Percentiles rank a stretch among this genome's conserved stretches.
phyloP scores from a whole-genome alignment of 2,888 invertebrate genomes.

The Litoditis marina region DNA sequence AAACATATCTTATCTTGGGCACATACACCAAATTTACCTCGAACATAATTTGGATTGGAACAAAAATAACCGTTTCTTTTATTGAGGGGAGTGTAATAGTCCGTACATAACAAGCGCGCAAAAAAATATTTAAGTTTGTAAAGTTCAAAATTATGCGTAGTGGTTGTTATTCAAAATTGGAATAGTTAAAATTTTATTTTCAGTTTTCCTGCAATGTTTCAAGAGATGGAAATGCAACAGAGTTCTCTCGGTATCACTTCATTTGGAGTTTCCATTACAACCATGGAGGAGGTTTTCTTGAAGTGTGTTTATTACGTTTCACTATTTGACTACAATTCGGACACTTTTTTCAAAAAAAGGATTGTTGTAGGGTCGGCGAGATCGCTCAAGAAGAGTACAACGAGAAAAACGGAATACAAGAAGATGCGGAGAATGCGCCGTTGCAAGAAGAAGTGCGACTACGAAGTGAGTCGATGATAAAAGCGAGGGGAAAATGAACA shows the following conservation, averaged over 20 bases:
- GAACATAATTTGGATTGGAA: too few relatives aligned
- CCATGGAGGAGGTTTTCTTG: slow-evolving; percentile 85
- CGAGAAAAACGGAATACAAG: slow-evolving; percentile 21
- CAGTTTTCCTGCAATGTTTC: slow-evolving; percentile 70
- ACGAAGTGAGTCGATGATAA: too few relatives aligned
- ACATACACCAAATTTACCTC: too few relatives aligned
- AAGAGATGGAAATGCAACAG: slow-evolving; percentile 71
- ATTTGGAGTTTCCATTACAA: slow-evolving; percentile 80
- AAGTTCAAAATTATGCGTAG: too few relatives aligned
- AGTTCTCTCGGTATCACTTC: slow-evolving; percentile 71
- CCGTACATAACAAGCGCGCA: too few relatives aligned
- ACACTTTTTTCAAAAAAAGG: too few relatives aligned
- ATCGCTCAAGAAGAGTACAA: slow-evolving; percentile 42
- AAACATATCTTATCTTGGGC: neutral
- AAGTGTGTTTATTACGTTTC: slow-evolving; percentile 66
- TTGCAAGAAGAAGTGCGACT: too few relatives aligned
- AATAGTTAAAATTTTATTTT: neutral
- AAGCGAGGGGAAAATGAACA: too few relatives aligned
- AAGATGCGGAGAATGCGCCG: slow-evolving; percentile 12
- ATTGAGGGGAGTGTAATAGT: too few relatives aligned
- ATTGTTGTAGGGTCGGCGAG: slow-evolving; percentile 39
- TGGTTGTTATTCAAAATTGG: neutral
- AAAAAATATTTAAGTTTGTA: too few relatives aligned
- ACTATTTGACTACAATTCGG: too few relatives aligned
- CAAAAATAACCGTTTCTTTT: too few relatives aligned